Percentiles rank a stretch among this genome's conserved stretches.
Evolutionary conservation across 2,888 invertebrate species (phyloP).

Genomic region (Acrobasis repandana): DNA sequence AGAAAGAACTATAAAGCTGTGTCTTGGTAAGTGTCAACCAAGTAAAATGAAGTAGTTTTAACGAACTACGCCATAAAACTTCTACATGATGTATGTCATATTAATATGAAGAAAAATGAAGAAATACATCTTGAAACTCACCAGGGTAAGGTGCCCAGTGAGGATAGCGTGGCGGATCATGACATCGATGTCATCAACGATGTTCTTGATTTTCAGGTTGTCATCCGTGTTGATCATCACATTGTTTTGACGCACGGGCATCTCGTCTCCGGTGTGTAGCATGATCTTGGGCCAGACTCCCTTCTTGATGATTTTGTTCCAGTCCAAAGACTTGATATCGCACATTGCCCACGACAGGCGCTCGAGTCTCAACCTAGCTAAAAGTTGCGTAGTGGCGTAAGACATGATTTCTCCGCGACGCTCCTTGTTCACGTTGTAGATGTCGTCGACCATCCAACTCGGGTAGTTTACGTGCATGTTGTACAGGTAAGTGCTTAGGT

Average conservation of each 20-base stretch:
- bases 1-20: too few species aligned
- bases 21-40: too few species aligned
- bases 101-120: not conserved
- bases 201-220: constrained; percentile 54
- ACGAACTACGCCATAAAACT: too few species aligned
- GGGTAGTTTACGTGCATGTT: constrained; percentile 87
- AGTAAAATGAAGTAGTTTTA: too few species aligned
- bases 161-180: constrained; percentile 78
- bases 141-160: constrained; percentile 7
- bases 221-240: constrained; percentile 49
- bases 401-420: constrained; percentile 83
- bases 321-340: constrained; percentile 72
- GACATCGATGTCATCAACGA: constrained; percentile 72
- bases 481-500: constrained; percentile 88
- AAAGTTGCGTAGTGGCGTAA: constrained; percentile 84
- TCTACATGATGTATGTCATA: too few species aligned
- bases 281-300: constrained; percentile 85
- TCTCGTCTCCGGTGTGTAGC: constrained; percentile 80
- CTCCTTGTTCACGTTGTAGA: constrained; percentile 71
- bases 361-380: constrained; percentile 83
- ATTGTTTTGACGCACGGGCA: constrained; percentile 80
- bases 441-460: constrained; percentile 85
- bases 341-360: constrained; percentile 76
- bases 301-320: constrained; percentile 63
- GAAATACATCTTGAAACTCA: not conserved